Evolutionary conservation across 2,113 vertebrate species (phyloP).

Genomic region (Dasyornis broadbenti): DNA sequence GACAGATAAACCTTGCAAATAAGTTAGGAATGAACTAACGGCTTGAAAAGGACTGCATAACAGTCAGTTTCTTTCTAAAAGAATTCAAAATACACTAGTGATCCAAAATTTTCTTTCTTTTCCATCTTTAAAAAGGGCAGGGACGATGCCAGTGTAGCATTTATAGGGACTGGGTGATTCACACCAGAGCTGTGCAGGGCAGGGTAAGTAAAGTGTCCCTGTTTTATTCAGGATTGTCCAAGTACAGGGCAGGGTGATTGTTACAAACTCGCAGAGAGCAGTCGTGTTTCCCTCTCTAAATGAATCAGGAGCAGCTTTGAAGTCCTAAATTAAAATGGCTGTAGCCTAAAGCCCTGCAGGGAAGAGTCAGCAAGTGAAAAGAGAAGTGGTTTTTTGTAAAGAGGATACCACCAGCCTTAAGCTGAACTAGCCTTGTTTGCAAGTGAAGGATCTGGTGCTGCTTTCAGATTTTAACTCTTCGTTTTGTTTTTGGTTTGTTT

Average conservation of each 20-base stretch:
- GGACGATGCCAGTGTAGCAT: background rate
- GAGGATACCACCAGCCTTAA: conserved; percentile 56
- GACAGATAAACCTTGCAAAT: background rate
- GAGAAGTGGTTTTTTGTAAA: background rate
- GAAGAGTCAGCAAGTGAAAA: background rate
- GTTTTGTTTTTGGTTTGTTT: conserved; percentile 47
- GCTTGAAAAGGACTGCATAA: background rate
- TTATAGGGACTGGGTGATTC: background rate
- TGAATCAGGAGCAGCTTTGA: background rate
- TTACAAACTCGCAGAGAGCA: background rate
- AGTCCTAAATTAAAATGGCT: background rate
- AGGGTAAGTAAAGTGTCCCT: background rate
- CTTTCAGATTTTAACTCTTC: conserved; percentile 70
- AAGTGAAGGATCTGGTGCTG: conserved; percentile 82
- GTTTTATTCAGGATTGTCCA: background rate
- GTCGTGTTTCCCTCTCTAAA: background rate
- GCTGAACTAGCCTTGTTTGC: conserved; percentile 66
- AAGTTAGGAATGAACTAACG: background rate
- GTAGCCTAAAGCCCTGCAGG: conserved; percentile 6
- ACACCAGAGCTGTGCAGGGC: background rate
- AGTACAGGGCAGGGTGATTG: background rate
- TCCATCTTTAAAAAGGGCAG: background rate
- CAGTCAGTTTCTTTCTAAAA: background rate
- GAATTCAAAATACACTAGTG: background rate
- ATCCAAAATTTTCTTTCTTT: background rate